Base-by-base conservation (phyloP, 2,113 vertebrate species). In the Nymphicus hollandicus region DNA sequence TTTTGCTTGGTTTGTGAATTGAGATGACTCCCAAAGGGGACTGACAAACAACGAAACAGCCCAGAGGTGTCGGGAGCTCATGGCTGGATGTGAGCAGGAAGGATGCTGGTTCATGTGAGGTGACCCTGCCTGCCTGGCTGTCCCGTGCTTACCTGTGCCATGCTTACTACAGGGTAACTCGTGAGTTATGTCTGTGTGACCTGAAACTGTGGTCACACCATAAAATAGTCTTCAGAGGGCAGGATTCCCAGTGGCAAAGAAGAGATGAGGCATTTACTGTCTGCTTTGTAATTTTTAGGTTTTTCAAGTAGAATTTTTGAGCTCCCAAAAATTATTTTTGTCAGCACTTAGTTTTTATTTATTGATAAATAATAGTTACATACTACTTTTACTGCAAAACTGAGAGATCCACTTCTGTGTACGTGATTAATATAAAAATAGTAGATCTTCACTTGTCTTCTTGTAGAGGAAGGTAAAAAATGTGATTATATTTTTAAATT, bases 141-240 rank as follows among this genome's bases (percentile, higher is more conserved):
- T 65, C 23, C 4, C 27, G 5, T 0, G 6, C 37, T 41, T 8
- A 23, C 0, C 2, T 28, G 16, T 15, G 50, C 7, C 37, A 8
- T 3, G 2, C 29, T 49, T 43, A 29, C 41, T 49, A 20, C 47
- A 17, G 4, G 33, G 53, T 43, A 39, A 15, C 66, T 13, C 3
- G n/a, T 2, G 11, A 29, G 44, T 37, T 24, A 9, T 5, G 43
- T 33, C 52, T 71, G 0, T 0, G 4, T 50, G 49, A 64, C 43
- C 28, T 56, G 2, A n/a, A 69, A 49, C 28, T 46, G 60, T 10
- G 20, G 9, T 49, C 37, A 63, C 33, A n/a, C 46, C 25, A 2
- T 37, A 17, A 52, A 74, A 20, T 15, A 46, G 25, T 46, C 43
- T 80, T 64, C 44, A 70, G 50, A 70, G 31, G 73, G 74, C 55